Conservation (phyloP, 2,113 vertebrate genomes). For the Rhynchopsitta pachyrhyncha region DNA sequence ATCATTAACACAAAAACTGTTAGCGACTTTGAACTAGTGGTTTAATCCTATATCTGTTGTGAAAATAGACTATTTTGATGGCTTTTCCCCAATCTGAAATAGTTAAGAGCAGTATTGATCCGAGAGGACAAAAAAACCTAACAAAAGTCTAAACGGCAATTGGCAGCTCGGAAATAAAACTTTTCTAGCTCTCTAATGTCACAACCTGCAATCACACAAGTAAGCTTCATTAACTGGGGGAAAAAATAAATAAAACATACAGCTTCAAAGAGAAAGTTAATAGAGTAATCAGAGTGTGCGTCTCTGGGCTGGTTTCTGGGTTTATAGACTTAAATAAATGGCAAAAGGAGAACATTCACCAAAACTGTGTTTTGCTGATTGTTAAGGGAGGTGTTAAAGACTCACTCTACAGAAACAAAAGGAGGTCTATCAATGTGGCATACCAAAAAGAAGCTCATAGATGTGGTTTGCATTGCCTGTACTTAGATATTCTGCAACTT, state of each 20-base stretch:
- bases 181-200: neutral
- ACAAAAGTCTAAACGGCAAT: neutral
- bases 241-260: neutral
- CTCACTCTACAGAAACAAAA: neutral
- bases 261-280: neutral
- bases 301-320: neutral
- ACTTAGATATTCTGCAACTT: neutral
- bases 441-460: neutral
- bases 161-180: neutral
- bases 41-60: neutral
- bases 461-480: neutral
- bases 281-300: neutral
- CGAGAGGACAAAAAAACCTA: neutral
- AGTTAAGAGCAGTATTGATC: neutral
- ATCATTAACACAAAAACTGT: neutral
- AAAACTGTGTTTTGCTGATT: neutral
- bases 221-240: neutral
- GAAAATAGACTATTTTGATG: neutral
- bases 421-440: neutral
- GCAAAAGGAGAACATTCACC: neutral
- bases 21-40: neutral
- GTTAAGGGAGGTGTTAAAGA: neutral
- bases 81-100: neutral
- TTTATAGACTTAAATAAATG: neutral
- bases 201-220: neutral